A percentile compares a stretch with the other conserved stretches of the same genome.
phyloP scores from a whole-genome alignment of 2,797 vertebrate species.

The Cirrhinus molitorella region DNA sequence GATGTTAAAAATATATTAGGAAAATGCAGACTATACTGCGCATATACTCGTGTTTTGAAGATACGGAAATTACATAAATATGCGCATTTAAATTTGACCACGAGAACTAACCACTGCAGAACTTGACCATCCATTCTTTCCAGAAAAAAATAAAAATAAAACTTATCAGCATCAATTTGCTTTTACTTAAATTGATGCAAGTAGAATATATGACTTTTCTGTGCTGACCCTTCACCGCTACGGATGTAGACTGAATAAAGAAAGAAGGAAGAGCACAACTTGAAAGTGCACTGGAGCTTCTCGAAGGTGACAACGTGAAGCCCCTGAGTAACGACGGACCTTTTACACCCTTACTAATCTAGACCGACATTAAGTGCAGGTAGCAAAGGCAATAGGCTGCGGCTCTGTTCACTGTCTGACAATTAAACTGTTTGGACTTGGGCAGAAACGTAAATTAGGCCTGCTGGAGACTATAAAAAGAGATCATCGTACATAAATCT shows the following conservation, averaged over 20 bases:
- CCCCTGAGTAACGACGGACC: constrained; percentile 54
- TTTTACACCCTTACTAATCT: constrained; percentile 57
- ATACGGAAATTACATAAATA: background rate
- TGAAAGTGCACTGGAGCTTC: background rate
- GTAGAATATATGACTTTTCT: background rate
- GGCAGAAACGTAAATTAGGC: constrained; percentile 61
- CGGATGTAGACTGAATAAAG: background rate
- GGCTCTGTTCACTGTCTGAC: constrained; percentile 58
- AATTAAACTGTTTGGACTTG: constrained; percentile 56
- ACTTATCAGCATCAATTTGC: background rate
- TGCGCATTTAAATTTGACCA: background rate
- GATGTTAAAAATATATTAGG: background rate
- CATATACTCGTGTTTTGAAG: background rate
- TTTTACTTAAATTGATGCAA: background rate
- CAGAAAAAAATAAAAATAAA: background rate
- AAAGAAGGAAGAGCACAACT: constrained; percentile 19
- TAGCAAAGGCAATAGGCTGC: constrained; percentile 44
- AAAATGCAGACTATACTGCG: background rate
- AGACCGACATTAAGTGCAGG: constrained; percentile 47
- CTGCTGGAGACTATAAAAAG: constrained; percentile 57
- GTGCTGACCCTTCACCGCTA: background rate
- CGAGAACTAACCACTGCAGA: too few relatives aligned
- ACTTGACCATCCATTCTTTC: background rate
- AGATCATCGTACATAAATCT: constrained; percentile 59
- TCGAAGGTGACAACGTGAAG: constrained; percentile 48